Evolutionary conservation across 2,113 vertebrate genomes (phyloP), one percentile per base, ranked within the genome.

Genomic region (Oncorhynchus masou): DNA sequence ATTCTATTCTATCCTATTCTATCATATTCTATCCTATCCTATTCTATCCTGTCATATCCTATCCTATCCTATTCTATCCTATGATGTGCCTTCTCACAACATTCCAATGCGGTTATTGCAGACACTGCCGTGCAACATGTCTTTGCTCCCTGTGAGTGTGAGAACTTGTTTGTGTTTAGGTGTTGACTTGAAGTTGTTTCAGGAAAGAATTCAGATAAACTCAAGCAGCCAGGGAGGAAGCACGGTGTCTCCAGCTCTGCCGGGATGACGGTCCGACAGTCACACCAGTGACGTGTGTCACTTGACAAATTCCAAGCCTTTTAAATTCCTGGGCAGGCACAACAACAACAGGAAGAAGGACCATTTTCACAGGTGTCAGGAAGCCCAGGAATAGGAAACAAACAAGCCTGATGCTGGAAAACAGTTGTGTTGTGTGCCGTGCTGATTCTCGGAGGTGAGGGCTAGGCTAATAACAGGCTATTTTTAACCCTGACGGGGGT

Each of bases 301-400:
- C 90, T 87, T 90, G 87, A 87, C 77, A 81, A 83, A 88, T 89
- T 89, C 86, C 90, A 88, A 54, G 82, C 82, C 92, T 91, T 92
- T 94, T 91, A 93, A 90, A 95, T 93, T 96, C 91, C 94, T 93
- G 90, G 92, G 93, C 94, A 97, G 95, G 96, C 95, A 97, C 95
- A 96, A 98, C 93, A 98, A 96, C 96, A 96, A 94, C 95, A 97
- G 97, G 96, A 98, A 98, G 95, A 94, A 92, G 93, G 95, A 90
- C 88, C 92, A 93, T 93, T 94, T 94, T 94, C 92, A 91, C 96
- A 98, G 96, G 95, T 97, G 96, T 95, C 95, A 96, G 96, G 97
- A 99, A 98, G 94, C 92, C 84, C 92, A 92, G 93, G 93, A 94
- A 85, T 91, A 92, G 93, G 93, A 94, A 95, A 93, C 90, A 94